Evolutionary conservation across 2,113 vertebrate genomes (phyloP), one percentile per base, ranked within the genome.

Genomic region (Emydocephalus ijimae): DNA sequence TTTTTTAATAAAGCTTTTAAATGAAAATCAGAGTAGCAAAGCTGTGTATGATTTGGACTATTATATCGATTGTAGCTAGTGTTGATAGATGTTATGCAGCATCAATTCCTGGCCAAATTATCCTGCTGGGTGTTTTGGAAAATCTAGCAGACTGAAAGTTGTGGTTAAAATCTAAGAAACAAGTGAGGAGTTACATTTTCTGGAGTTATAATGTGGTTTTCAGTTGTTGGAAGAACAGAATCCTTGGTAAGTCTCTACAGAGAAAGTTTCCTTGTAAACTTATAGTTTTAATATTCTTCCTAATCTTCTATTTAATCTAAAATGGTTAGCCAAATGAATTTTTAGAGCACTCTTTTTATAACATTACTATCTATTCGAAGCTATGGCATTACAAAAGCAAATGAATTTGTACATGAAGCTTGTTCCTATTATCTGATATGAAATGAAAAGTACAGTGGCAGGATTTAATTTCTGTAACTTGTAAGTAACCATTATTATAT

Each of bases 161-260:
- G 94, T 96, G 92, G 93, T 93, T 92, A 93, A 95, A 95, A 91
- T 88, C 96, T 90, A 94, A 92, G 94, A 95, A 95, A 94, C 94
- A 94, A 95, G 29, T 94, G 95, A 96, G 96, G 93, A 94, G 96
- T 89, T 94, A 94, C 93, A 95, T 21, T 95, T 95, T 88, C 94
- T 45, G 34, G 94, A 94, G 94, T 93, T 96, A 97, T 94, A 97
- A 99, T 99, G 99, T 99, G 99, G 99, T 98, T 99, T 98, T 99
- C 99, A 93, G 99, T 99, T 95, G 98, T 99, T 95, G 99, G 99
- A 96, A 98, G 97, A 96, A 98, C 94, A 95, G 98, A 98, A 94
- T 94, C 97, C 93, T 50, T 94, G 98, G 98, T 99, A 98, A 98
- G 98, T 97, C 93, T 90, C 94, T 93, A 92, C 55, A 95, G 88